Evolutionary conservation across 2,113 vertebrate species (phyloP).

Genomic region (Saguinus midas): DNA sequence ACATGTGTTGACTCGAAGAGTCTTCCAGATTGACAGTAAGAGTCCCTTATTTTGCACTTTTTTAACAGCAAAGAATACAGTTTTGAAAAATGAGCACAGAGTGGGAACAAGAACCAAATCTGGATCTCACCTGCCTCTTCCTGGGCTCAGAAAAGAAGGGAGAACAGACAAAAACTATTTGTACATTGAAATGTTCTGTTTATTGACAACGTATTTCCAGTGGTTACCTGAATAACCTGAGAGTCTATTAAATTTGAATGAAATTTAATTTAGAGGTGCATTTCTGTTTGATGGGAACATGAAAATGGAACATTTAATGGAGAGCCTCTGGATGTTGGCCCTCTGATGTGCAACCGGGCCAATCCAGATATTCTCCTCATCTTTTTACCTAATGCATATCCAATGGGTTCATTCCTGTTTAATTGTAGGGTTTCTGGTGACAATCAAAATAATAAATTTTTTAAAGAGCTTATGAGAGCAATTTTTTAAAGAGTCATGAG

Average conservation of each 20-base stretch:
- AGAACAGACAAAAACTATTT: neutral
- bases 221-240: neutral
- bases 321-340: neutral
- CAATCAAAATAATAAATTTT: neutral
- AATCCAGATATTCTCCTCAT: neutral
- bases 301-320: neutral
- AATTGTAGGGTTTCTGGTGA: neutral
- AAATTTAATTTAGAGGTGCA: neutral
- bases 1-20: neutral
- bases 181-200: neutral
- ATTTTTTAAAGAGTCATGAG: neutral
- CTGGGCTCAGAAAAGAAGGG: neutral
- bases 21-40: neutral
- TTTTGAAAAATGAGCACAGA: neutral
- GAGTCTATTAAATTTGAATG: neutral
- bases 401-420: accelerated
- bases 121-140: neutral
- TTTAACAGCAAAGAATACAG: neutral
- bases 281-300: neutral
- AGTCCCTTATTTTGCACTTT: neutral
- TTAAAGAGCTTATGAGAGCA: neutral
- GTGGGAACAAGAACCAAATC: neutral
- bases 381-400: neutral
- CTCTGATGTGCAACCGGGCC: neutral
- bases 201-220: neutral